Evolutionary conservation across 2,888 invertebrate species (phyloP).

Genomic region (Halictus ligatus): DNA sequence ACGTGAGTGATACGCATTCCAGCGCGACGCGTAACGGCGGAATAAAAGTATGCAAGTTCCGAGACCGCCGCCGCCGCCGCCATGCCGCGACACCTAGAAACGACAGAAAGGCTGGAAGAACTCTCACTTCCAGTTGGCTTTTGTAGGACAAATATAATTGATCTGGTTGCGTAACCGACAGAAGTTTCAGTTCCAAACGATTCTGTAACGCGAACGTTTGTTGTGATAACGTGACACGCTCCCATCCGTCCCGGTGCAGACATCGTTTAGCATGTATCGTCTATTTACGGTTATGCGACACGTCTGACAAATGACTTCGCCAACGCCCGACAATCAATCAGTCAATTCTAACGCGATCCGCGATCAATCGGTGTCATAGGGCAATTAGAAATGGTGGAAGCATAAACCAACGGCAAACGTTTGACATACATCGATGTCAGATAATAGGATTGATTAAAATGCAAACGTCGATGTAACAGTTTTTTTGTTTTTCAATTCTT

Average conservation of each 20-base stretch:
- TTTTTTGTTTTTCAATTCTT: not conserved
- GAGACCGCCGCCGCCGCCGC: slow-evolving; percentile 7
- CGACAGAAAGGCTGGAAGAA: slow-evolving; percentile 41
- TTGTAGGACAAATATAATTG: slow-evolving; percentile 52
- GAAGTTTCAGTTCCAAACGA: slow-evolving; percentile 16
- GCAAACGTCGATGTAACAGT: not conserved
- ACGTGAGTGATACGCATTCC: slow-evolving; percentile 38
- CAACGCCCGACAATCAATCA: not conserved
- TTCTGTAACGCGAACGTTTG: slow-evolving; percentile 26
- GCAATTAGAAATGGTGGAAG: not conserved
- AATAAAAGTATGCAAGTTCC: slow-evolving; percentile 41
- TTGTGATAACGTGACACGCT: slow-evolving; percentile 27
- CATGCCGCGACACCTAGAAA: slow-evolving; percentile 31
- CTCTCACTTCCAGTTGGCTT: slow-evolving; percentile 54
- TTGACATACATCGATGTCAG: not conserved
- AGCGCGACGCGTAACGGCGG: slow-evolving; percentile 4
- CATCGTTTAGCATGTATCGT: not conserved
- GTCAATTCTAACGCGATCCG: not conserved
- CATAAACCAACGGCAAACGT: not conserved
- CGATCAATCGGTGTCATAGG: not conserved
- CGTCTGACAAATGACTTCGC: not conserved
- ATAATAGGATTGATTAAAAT: not conserved
- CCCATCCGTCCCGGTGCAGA: not conserved
- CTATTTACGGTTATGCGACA: not conserved
- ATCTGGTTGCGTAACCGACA: slow-evolving; percentile 52